A percentile compares a stretch with the other conserved stretches of the same genome.
phyloP scores from a whole-genome alignment of 2,113 vertebrate genomes.

The Onychorhynchus coronatus region DNA sequence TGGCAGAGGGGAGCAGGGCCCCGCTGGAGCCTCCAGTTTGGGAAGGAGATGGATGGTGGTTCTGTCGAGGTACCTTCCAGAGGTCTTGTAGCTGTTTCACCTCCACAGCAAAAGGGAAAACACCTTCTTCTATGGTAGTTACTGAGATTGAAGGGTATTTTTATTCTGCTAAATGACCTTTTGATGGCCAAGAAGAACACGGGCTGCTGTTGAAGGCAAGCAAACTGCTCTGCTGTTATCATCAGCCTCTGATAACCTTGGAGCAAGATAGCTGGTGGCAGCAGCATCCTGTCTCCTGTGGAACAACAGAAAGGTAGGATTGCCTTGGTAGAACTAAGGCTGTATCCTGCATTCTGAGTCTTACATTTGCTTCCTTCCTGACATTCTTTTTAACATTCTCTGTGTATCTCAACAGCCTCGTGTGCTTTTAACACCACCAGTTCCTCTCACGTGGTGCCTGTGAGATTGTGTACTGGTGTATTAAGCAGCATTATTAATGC shows the following conservation, averaged over 20 bases:
- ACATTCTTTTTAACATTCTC: background rate
- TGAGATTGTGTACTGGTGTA: background rate
- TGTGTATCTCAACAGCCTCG: background rate
- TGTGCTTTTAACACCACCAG: background rate
- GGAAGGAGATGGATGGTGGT: background rate
- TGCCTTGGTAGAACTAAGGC: background rate
- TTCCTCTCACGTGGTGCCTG: accelerated
- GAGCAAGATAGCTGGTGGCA: background rate
- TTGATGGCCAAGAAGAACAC: background rate
- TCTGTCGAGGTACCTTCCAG: background rate
- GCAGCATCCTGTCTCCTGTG: background rate
- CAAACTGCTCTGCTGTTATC: background rate
- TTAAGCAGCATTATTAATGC: background rate
- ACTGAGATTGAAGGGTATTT: background rate
- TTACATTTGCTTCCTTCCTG: background rate
- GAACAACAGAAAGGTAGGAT: background rate
- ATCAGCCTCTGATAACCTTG: background rate
- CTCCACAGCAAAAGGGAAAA: background rate
- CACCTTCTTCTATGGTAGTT: background rate
- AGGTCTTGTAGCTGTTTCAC: background rate
- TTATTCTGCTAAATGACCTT: background rate
- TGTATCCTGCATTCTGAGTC: background rate
- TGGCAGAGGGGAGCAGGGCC: background rate
- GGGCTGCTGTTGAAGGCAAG: background rate
- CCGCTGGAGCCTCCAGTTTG: background rate